A percentile compares a stretch with the other conserved stretches of the same genome.
Conservation (phyloP, 2,797 vertebrate genomes). For the Simalia tracyae region DNA sequence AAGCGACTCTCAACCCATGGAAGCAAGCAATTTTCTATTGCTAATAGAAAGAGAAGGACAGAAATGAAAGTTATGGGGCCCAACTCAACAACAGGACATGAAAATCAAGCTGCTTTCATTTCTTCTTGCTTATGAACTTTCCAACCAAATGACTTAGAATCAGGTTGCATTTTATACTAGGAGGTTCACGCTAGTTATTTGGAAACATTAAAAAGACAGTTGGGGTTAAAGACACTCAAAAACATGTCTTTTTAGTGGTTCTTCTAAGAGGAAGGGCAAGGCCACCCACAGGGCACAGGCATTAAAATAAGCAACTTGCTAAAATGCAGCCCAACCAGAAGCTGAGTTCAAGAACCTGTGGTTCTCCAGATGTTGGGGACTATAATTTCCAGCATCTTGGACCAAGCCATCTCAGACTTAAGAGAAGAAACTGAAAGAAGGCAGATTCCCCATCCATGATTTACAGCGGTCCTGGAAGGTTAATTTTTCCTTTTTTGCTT, state of each 20-base stretch:
- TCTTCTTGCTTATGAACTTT: not conserved
- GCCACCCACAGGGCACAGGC: not conserved
- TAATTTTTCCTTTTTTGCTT: no score
- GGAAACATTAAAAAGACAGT: not conserved
- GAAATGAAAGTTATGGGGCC: not conserved
- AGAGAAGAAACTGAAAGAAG: no score
- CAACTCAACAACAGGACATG: no score
- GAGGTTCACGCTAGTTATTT: not conserved
- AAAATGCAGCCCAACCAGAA: not conserved
- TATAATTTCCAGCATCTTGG: not conserved
- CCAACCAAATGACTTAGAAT: not conserved
- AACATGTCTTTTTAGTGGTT: not conserved
- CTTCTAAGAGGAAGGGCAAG: not conserved
- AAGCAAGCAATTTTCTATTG: not conserved
- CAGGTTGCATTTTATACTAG: not conserved
- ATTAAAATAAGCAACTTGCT: not conserved
- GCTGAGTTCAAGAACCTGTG: no score
- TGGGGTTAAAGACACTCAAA: not conserved
- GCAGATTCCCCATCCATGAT: no score
- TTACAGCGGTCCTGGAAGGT: no score
- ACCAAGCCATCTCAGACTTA: no score
- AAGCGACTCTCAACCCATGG: not conserved
- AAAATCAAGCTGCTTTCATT: not conserved
- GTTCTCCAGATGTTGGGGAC: not conserved
- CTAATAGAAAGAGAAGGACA: not conserved